Evolutionary conservation across 2,888 invertebrate species (phyloP), one percentile per base, ranked within the genome.

Genomic region (Agrotis exclamationis): DNA sequence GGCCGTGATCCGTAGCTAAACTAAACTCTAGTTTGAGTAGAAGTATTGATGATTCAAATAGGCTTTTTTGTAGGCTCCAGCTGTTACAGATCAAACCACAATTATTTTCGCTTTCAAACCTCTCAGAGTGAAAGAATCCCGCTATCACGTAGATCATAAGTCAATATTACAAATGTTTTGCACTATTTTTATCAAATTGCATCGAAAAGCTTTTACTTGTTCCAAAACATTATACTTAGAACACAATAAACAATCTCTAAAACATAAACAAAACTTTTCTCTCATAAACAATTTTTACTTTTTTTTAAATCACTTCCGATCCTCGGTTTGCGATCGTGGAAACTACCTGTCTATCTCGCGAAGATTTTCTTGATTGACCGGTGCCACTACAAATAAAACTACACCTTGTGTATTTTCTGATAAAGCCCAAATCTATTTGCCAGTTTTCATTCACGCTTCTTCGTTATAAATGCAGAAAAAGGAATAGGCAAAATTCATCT

Each of bases 271-370:
- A 48, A 74, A 84, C 86, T 87, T 90, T 90, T 87, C 87, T 85
- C 83, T 62, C 78, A 72, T 75, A 73, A 4, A 76, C 58, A 11
- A 22, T 63, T 79, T 75, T 84, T 84, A 80, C 82, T 85, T 87
- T 74, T 84, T 74, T 84, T 85, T 89, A 93, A 93, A 92, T 90
- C 89, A 92, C 94, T 94, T 93, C 94, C 94, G 93, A 93, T 90
- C 83, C 84, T 83, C 86, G 82, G 90, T 93, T 92, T 83, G 91
- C 92, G 88, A 90, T 87, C 86, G 86, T 90, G 89, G 86, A 90
- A 87, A 88, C 88, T 88, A 88, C 88, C 89, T 88, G 90, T 91
- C 91, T 86, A 87, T 91, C 91, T 89, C 86, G 82, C 78, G 72
- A 87, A 86, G 84, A 74, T 88, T 90, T 89, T 89, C 89, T 86